phyloP scores from a whole-genome alignment of 2,113 vertebrate species.

The Crotalus viridis region DNA sequence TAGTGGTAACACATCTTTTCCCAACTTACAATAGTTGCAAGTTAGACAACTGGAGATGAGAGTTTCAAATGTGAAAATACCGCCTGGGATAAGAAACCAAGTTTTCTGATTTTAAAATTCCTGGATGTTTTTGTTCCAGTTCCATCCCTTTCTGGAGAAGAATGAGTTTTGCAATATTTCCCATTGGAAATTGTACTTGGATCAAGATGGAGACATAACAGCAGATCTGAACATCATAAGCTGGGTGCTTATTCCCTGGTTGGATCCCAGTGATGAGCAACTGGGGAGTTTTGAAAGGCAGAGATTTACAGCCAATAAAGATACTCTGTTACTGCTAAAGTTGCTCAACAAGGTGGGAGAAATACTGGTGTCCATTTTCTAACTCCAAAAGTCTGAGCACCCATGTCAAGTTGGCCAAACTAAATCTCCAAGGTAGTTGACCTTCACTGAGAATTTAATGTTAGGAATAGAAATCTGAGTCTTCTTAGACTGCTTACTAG shows the following conservation, averaged over 20 bases:
- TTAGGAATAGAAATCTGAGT: too few species aligned
- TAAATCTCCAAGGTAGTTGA: too few species aligned
- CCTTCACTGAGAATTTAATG: too few species aligned
- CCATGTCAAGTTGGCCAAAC: too few species aligned
- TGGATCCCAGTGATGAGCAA: not conserved
- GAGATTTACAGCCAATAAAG: not conserved
- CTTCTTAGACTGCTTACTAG: too few species aligned
- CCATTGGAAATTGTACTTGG: not conserved
- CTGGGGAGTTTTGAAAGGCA: not conserved
- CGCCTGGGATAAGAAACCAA: not conserved
- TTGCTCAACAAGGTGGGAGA: not conserved
- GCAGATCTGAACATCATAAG: not conserved
- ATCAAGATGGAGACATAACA: not conserved
- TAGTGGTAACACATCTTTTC: too few species aligned
- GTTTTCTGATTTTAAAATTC: not conserved
- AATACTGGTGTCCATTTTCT: not conserved
- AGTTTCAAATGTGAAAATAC: not conserved
- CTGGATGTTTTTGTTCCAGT: not conserved
- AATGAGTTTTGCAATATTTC: not conserved
- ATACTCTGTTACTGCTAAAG: not conserved
- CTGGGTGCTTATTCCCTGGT: fast-evolving
- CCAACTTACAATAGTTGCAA: too few species aligned
- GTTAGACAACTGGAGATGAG: not conserved
- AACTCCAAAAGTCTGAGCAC: fast-evolving
- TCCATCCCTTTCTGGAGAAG: not conserved